Conservation (phyloP, 2,888 invertebrate species). For the Hydrotaea diabolus region DNA sequence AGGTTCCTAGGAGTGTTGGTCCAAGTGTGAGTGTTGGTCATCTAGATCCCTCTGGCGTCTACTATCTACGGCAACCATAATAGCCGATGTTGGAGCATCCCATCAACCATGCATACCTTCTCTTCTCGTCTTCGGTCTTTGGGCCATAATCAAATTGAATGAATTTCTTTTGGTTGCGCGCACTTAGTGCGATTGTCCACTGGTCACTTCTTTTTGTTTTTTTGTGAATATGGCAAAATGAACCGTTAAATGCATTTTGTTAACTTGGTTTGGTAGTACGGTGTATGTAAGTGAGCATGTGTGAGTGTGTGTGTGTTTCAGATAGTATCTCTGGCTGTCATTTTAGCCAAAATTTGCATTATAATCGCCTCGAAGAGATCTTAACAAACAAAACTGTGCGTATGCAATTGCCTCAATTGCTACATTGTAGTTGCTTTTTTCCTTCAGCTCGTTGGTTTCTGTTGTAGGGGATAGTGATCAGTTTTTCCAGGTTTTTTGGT, state of each 20-base stretch:
- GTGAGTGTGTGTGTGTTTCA: too few species aligned
- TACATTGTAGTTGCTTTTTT: constrained; percentile 17
- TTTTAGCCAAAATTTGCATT: constrained; percentile 65
- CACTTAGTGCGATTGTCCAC: neutral
- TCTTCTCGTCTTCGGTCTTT: neutral
- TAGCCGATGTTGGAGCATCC: neutral
- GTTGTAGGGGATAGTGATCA: constrained; percentile 44
- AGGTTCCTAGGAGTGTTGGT: neutral
- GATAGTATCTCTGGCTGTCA: constrained; percentile 51
- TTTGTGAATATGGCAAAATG: constrained; percentile 5
- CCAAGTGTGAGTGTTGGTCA: neutral
- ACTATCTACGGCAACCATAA: neutral
- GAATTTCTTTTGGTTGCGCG: neutral
- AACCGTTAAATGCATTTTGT: constrained; percentile 36
- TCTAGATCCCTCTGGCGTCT: neutral
- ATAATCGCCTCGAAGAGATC: constrained; percentile 56
- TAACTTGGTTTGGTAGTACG: neutral
- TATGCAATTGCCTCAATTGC: constrained; percentile 58
- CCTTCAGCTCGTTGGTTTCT: neutral
- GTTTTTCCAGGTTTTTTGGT: constrained; percentile 44
- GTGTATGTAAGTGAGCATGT: too few species aligned
- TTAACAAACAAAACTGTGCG: constrained; percentile 53
- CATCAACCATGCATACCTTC: too few species aligned
- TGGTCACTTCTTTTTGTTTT: too few species aligned
- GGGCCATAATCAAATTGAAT: constrained; percentile 5